These are phyloP conservation scores for Chamaetylas fuelleborni DNA, from an alignment of 2,113 vertebrate species.

Conservation along the genomic window DNA sequence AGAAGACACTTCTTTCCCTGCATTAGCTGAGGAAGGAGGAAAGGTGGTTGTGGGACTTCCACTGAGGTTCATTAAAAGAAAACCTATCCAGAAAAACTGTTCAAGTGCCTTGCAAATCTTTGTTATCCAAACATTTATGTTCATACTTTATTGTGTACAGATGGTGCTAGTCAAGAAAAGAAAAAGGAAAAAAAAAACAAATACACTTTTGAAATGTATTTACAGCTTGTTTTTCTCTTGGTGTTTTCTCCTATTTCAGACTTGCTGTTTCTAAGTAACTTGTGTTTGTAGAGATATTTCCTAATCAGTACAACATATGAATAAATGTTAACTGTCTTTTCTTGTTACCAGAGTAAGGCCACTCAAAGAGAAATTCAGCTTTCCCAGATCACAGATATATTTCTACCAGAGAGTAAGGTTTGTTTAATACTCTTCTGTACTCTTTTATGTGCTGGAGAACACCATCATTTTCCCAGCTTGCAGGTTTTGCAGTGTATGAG, in stretches of 20 bases:
- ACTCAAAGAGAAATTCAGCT: slow-evolving; percentile 67
- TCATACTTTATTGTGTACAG: slow-evolving; percentile 85
- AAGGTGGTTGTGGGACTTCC: slow-evolving; percentile 52
- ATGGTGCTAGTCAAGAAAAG: slow-evolving; percentile 85
- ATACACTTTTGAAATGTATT: slow-evolving; percentile 73
- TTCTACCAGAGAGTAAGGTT: slow-evolving; percentile 8
- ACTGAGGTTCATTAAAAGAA: slow-evolving; percentile 61
- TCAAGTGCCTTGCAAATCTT: slow-evolving; percentile 98
- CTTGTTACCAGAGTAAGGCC: slow-evolving; percentile 79
- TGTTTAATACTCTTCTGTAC: slow-evolving; percentile 2
- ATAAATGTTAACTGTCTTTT: slow-evolving; percentile 83
- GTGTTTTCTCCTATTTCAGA: slow-evolving; percentile 81
- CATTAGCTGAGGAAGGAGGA: slow-evolving; percentile 42
- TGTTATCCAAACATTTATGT: slow-evolving; percentile 83
- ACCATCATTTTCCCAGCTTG: background rate
- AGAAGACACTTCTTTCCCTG: slow-evolving; percentile 57
- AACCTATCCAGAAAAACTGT: slow-evolving; percentile 74
- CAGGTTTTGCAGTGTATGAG: background rate
- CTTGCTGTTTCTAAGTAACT: slow-evolving; percentile 83
- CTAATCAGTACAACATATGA: slow-evolving; percentile 81
- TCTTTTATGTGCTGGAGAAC: background rate
- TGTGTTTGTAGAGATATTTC: slow-evolving; percentile 88
- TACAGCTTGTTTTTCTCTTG: slow-evolving; percentile 79
- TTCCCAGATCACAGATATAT: background rate
- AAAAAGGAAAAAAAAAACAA: slow-evolving; percentile 56